phyloP scores from a whole-genome alignment of 1,140 invertebrate species.

The Pseudomyrmex gracilis region DNA sequence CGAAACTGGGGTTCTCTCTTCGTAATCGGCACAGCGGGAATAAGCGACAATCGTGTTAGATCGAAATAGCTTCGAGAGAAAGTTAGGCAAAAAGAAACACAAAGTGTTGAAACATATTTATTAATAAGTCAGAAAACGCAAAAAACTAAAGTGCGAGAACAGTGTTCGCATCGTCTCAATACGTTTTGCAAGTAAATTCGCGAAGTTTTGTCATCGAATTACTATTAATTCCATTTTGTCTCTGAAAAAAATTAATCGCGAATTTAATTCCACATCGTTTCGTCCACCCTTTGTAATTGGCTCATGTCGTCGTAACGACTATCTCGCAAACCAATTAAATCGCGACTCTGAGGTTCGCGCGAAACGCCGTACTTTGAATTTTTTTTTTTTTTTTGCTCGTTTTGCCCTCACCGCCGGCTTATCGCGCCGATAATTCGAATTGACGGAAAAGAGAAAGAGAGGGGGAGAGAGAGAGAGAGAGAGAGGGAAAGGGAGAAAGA shows the following conservation, averaged over 20 bases:
- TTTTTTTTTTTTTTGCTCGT: slow-evolving; percentile 9
- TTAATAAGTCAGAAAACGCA: too few relatives aligned
- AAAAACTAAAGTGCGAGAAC: too few relatives aligned
- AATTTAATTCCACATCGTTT: slow-evolving; percentile 1
- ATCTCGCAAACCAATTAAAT: slow-evolving; percentile 37
- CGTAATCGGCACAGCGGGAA: too few relatives aligned
- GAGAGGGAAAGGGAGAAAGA: too few relatives aligned
- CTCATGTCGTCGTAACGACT: background rate
- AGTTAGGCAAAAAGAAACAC: too few relatives aligned
- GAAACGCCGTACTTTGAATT: background rate
- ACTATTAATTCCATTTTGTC: background rate
- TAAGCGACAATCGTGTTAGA: too few relatives aligned
- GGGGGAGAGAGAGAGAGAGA: background rate
- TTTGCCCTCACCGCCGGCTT: background rate
- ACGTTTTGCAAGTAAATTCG: background rate
- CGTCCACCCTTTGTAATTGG: background rate
- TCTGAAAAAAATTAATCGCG: background rate
- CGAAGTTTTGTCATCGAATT: background rate
- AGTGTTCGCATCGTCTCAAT: background rate
- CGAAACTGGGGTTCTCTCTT: background rate
- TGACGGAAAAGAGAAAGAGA: background rate
- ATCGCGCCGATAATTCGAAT: slow-evolving; percentile 49
- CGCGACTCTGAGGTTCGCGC: background rate
- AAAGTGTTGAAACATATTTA: too few relatives aligned
- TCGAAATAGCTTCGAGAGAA: too few relatives aligned